Evolutionary conservation across 2,888 invertebrate species (phyloP).

Genomic region (Parascotia fuliginaria): DNA sequence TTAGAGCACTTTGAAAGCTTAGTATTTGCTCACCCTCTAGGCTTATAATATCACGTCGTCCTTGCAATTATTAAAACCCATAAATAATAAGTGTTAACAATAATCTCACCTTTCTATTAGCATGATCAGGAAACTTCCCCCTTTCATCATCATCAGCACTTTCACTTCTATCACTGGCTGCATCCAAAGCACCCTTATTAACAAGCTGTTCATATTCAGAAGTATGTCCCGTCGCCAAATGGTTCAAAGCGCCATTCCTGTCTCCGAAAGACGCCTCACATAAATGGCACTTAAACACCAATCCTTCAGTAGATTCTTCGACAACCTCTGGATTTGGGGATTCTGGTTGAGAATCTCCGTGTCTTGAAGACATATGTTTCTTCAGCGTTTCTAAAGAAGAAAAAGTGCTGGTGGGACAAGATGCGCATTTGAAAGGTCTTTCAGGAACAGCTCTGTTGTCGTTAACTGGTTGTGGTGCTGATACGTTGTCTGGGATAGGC

Average conservation of each 20-base stretch:
- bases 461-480: constrained; percentile 58
- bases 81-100: not conserved
- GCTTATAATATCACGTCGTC: too few species aligned
- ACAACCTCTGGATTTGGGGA: constrained; percentile 66
- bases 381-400: constrained; percentile 91
- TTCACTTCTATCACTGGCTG: constrained; percentile 87
- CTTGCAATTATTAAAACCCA: too few species aligned
- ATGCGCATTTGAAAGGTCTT: constrained; percentile 91
- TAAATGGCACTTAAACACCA: constrained; percentile 96
- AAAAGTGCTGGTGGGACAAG: constrained; percentile 93
- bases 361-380: constrained; percentile 91
- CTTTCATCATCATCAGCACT: constrained; percentile 88
- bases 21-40: too few species aligned
- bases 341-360: constrained; percentile 83
- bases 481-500: constrained; percentile 65
- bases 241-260: constrained; percentile 92
- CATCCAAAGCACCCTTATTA: constrained; percentile 90
- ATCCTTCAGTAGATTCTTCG: constrained; percentile 79
- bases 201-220: constrained; percentile 93
- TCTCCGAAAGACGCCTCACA: constrained; percentile 95
- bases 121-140: constrained; percentile 94
- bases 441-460: constrained; percentile 90
- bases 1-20: too few species aligned
- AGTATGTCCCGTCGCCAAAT: constrained; percentile 91
- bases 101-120: constrained; percentile 90